Percentiles rank a stretch among this genome's conserved stretches.
Evolutionary conservation across 2,888 invertebrate species (phyloP).

Genomic region (Diploptera punctata): DNA sequence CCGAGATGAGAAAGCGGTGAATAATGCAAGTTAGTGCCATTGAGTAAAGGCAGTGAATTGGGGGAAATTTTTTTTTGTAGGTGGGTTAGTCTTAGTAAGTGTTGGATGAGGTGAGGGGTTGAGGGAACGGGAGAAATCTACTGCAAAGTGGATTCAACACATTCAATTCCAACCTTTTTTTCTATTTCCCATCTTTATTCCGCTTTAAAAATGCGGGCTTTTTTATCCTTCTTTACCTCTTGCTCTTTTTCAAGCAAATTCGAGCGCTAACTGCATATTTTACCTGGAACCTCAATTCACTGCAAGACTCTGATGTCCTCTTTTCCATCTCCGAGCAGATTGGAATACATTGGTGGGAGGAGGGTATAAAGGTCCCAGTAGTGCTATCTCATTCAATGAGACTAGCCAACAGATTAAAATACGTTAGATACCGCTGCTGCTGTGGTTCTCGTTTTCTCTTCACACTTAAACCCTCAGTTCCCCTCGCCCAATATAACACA

Average conservation of each 20-base stretch:
- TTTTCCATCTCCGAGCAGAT: constrained; percentile 27
- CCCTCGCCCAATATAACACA: no score
- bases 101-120: no score
- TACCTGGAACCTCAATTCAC: constrained; percentile 36
- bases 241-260: neutral
- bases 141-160: constrained; percentile 37
- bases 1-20: constrained; percentile 30
- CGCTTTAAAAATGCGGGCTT: neutral
- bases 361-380: constrained; percentile 28
- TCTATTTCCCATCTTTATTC: constrained; percentile 21
- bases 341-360: constrained; percentile 26
- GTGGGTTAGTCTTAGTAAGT: constrained; percentile 5
- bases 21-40: constrained; percentile 26
- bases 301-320: constrained; percentile 18
- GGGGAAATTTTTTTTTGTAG: neutral
- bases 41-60: constrained; percentile 20
- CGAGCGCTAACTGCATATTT: constrained; percentile 35
- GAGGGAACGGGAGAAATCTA: constrained; percentile 32
- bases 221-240: neutral
- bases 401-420: constrained; percentile 36
- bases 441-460: constrained; percentile 6
- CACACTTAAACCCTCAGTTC: neutral
- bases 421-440: neutral
- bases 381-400: constrained; percentile 35
- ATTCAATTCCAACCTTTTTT: constrained; percentile 37